phyloP scores from a whole-genome alignment of 2,797 vertebrate species.

The Gobionotothen gibberifrons region DNA sequence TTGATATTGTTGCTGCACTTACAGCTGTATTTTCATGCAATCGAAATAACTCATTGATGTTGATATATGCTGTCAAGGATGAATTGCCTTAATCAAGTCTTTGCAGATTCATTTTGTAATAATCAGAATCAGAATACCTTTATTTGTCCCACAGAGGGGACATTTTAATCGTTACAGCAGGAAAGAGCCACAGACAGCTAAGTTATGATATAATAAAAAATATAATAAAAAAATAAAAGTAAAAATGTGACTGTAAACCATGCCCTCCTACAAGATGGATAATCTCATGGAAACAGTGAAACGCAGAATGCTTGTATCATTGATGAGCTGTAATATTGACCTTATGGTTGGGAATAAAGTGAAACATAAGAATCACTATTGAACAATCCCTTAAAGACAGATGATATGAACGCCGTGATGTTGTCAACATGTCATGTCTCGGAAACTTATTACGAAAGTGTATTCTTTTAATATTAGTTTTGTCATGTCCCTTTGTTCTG shows the following conservation, averaged over 20 bases:
- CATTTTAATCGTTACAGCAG: too few species aligned
- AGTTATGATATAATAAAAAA: too few species aligned
- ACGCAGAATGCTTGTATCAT: neutral
- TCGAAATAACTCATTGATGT: neutral
- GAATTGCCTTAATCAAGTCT: neutral
- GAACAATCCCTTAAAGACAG: conserved; percentile 7
- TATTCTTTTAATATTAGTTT: too few species aligned
- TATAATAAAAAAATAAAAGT: too few species aligned
- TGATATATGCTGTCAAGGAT: neutral
- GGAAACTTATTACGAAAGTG: too few species aligned
- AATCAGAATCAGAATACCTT: too few species aligned
- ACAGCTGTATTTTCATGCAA: neutral
- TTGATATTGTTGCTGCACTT: neutral
- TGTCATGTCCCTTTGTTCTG: too few species aligned
- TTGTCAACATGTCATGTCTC: too few species aligned
- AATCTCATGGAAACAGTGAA: neutral
- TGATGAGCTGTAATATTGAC: neutral
- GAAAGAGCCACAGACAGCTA: too few species aligned
- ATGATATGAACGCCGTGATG: neutral
- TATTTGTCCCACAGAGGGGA: too few species aligned
- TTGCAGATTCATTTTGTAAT: neutral
- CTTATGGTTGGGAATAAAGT: neutral
- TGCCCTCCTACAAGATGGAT: neutral
- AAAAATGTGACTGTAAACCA: neutral
- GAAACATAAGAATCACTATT: neutral